Evolutionary conservation across 2,888 invertebrate genomes (phyloP), one percentile per base, ranked within the genome.

Genomic region (Cerastis rubricosa): DNA sequence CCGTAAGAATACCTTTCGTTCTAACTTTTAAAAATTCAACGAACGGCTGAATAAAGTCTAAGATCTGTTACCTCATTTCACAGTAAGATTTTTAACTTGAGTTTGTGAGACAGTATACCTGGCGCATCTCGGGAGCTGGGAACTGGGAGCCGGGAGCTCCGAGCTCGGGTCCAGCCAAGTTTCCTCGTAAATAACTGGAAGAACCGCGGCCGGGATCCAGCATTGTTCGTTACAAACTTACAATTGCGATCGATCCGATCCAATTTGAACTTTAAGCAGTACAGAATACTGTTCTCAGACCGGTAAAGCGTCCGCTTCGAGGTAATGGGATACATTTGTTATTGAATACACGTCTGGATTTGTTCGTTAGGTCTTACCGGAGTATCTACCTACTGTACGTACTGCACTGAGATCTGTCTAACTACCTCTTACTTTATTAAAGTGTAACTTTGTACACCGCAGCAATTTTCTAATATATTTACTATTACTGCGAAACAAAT

Each of bases 1-100:
- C 71, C 83, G 63, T 67, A 81, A 81, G 79, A 85, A 81, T 80
- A 74, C 83, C 76, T 78, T 84, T 81, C 82, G 79, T 83, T 87
- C 85, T 77, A 88, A 87, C 88, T 86, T 87, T 88, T 78, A 79
- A 81, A 85, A 86, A 84, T 81, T 83, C 85, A 86, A 79, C 78
- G 81, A 81, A 80, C 73, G 80, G 72, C 79, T 74, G 81, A 87
- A 82, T 87, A 86, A 87, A 88, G 74, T 80, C 74, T 49, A 71
- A 81, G 89, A 88, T 88, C 89, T 82, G 85, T 86, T 88, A 81
- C 83, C 83, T 88, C 86, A 87, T 87, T 87, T 86, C 81, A 87
- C 79, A 81, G 85, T 86, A 81, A 89, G 85, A 88, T 86, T 88
- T 86, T 88, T 66, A 87, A 80, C 79, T 61, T 80, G 76, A 83